Evolutionary conservation across 2,797 vertebrate species (phyloP), one percentile per base, ranked within the genome.

Genomic region (Loriculus beryllinus): DNA sequence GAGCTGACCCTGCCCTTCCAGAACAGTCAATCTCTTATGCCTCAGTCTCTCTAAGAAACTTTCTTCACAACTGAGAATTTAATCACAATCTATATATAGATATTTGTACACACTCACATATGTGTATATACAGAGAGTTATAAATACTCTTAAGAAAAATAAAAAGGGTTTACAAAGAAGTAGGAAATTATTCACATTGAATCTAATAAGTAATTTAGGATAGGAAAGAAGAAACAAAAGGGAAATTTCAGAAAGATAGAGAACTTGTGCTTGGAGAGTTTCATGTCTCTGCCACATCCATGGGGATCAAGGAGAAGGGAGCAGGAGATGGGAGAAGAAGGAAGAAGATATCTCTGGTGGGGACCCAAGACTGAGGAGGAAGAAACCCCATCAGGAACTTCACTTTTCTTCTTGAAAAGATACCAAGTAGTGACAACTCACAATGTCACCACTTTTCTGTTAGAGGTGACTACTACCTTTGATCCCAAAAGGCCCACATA

Each of bases 251-350:
- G 56, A 56, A 74, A 54, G 80, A 74, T 3, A 21, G 16, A 43
- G 45, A 48, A 29, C 3, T 33, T 18, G 3, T n/a, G 10, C 28
- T 78, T 56, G 22, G 11, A 12, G 23, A 62, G 20, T 75, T 67
- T 78, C 28, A 45, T 28, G 21, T 56, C 35, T 71, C 29, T 35
- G 59, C 21, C 21, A 7, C 14, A n/a, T n/a, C n/a, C 16, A 14
- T 74, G 54, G n/a, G 54, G 7, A 39, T 14, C 5, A 25, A n/a
- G 23, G 22, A 40, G 25, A 21, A 37, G 4, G 28, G 18, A 52
- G 40, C 1, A 10, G 9, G 54, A 0, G 2, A 1, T 22, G 42
- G 28, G 5, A 86, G 12, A 48, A 1, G 5, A 1, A 11, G 6
- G 25, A 28, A 25, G 9, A 57, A 86, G 4, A 13, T 37, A 37